Evolutionary conservation across 2,113 vertebrate genomes (phyloP).

Genomic region (Mastomys natalensis): DNA sequence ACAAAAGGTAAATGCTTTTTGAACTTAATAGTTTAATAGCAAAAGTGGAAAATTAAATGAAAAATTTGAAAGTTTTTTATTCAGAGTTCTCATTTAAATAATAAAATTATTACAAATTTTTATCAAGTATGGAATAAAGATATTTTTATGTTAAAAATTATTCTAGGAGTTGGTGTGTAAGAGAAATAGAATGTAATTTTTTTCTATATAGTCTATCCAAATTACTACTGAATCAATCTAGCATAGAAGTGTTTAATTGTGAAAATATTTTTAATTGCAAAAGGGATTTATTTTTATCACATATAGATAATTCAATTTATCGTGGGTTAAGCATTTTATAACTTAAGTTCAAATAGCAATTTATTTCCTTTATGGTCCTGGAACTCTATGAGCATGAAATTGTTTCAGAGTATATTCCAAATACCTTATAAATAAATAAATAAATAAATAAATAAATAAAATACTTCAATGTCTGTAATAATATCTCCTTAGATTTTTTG

Average conservation of each 20-base stretch:
- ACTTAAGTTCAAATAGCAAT: background rate
- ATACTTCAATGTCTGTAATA: background rate
- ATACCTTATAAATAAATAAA: too few relatives aligned
- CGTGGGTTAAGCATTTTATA: background rate
- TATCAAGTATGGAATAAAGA: background rate
- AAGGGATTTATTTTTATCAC: background rate
- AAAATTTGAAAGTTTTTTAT: background rate
- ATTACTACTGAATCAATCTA: background rate
- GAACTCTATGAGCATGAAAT: background rate
- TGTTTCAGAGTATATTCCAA: background rate
- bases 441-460: too few relatives aligned
- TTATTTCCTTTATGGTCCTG: background rate
- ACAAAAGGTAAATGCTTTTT: background rate
- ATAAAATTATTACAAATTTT: background rate
- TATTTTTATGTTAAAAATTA: background rate
- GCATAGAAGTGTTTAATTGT: background rate
- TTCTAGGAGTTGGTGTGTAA: background rate
- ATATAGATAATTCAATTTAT: background rate
- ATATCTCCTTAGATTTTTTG: background rate
- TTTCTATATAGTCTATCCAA: background rate
- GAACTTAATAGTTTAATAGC: background rate
- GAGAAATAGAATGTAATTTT: background rate
- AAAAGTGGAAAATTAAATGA: background rate
- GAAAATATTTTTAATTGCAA: background rate
- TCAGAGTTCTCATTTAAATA: background rate